phyloP scores from a whole-genome alignment of 2,113 vertebrate genomes.

The Nymphicus hollandicus region DNA sequence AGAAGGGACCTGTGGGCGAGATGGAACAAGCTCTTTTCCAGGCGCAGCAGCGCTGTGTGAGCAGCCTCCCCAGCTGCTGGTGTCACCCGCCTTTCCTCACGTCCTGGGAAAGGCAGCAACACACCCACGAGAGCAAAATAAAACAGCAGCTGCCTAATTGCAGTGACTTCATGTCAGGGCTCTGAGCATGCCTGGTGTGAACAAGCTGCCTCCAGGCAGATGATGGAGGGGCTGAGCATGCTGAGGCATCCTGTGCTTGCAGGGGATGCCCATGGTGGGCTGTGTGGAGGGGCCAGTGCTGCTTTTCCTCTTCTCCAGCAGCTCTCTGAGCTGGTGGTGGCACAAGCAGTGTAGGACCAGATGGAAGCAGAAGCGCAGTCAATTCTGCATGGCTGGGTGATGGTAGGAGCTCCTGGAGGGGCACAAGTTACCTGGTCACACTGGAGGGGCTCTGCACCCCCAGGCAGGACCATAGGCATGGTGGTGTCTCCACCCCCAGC shows the following conservation, averaged over 20 bases:
- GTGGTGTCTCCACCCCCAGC: neutral
- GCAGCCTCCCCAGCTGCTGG: neutral
- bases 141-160: neutral
- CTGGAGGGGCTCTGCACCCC: neutral
- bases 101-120: conserved; percentile 35
- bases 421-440: neutral
- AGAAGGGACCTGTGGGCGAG: neutral
- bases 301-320: neutral
- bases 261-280: fast-evolving
- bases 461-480: neutral
- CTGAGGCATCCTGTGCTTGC: neutral
- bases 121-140: neutral
- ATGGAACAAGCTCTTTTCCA: neutral
- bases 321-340: neutral
- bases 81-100: neutral
- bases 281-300: neutral
- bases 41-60: neutral
- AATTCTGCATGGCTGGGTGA: neutral
- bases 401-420: neutral
- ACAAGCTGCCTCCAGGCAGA: neutral
- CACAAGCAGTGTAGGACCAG: neutral
- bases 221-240: neutral
- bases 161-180: neutral
- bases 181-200: neutral
- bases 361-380: neutral